Percentiles rank a stretch among this genome's conserved stretches.
These are phyloP conservation scores for Panthera leo DNA, from an alignment of 2,113 vertebrate genomes.

Conservation along the genomic window DNA sequence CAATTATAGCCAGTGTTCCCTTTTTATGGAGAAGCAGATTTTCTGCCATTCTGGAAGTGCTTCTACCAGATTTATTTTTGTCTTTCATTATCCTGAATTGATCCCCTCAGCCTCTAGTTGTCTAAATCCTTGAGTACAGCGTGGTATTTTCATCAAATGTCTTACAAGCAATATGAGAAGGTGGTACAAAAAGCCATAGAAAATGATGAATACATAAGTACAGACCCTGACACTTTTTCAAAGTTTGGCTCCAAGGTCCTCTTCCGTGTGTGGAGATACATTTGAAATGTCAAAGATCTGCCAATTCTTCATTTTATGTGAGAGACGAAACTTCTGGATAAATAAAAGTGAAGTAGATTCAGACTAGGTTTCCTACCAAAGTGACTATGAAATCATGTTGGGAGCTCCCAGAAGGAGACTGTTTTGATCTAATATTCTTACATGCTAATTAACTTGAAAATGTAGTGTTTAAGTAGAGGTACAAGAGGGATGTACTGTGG, in stretches of 20 bases:
- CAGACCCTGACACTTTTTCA: neutral
- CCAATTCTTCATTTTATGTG: neutral
- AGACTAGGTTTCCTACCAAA: neutral
- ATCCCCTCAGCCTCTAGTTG: neutral
- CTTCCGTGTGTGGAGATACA: neutral
- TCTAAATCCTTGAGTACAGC: neutral
- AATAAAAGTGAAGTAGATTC: neutral
- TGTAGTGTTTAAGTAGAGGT: neutral
- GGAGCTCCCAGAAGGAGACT: neutral
- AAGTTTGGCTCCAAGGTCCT: neutral
- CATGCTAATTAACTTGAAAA: neutral
- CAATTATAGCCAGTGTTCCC: neutral
- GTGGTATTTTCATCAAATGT: neutral
- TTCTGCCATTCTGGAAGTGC: neutral
- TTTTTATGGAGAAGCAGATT: neutral
- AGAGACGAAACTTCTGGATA: neutral
- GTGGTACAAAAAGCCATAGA: neutral
- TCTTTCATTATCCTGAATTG: neutral
- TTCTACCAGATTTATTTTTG: neutral
- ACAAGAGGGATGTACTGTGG: neutral
- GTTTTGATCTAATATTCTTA: neutral
- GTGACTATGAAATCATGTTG: neutral
- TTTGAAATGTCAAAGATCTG: neutral
- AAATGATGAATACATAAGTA: neutral
- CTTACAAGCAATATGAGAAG: neutral